phyloP scores from a whole-genome alignment of 2,888 invertebrate genomes.

The Drosophila anceps region DNA sequence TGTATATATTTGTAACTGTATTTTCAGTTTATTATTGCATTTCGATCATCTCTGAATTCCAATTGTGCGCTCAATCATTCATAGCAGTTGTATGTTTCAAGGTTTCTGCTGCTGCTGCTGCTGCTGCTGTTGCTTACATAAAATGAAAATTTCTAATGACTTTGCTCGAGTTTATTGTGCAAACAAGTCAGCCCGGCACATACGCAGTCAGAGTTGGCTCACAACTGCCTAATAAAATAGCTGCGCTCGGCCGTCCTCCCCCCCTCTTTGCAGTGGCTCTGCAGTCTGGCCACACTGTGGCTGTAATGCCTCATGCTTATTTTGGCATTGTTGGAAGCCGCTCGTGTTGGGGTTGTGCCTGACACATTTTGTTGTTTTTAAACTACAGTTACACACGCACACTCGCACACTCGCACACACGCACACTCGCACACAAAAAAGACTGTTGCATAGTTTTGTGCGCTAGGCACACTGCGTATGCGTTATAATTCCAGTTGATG shows the following conservation, averaged over 20 bases:
- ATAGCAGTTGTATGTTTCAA: conserved; percentile 3
- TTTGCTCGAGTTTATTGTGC: conserved; percentile 68
- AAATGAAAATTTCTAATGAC: conserved; percentile 77
- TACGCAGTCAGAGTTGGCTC: conserved; percentile 12
- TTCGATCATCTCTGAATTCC: conserved; percentile 32
- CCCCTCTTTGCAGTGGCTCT: not conserved
- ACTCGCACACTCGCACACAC: not conserved
- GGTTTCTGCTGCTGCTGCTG: conserved; percentile 36
- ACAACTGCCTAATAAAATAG: conserved; percentile 37
- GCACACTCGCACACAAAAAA: too few species aligned
- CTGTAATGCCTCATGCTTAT: conserved; percentile 41
- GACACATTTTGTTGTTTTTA: conserved; percentile 61
- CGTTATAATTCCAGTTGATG: conserved; percentile 72
- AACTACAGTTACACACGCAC: conserved; percentile 48
- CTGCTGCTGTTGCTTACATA: conserved; percentile 61
- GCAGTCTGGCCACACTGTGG: conserved; percentile 11
- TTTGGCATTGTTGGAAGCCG: conserved; percentile 47
- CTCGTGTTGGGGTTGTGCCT: conserved; percentile 51
- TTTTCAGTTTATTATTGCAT: not conserved
- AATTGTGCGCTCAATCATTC: not conserved
- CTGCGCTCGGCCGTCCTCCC: conserved; percentile 15
- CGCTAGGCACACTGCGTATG: conserved; percentile 52
- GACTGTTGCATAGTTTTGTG: conserved; percentile 58
- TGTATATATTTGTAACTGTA: not conserved
- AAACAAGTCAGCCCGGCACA: conserved; percentile 41